phyloP scores from a whole-genome alignment of 2,888 invertebrate genomes.

The Hypena proboscidalis region DNA sequence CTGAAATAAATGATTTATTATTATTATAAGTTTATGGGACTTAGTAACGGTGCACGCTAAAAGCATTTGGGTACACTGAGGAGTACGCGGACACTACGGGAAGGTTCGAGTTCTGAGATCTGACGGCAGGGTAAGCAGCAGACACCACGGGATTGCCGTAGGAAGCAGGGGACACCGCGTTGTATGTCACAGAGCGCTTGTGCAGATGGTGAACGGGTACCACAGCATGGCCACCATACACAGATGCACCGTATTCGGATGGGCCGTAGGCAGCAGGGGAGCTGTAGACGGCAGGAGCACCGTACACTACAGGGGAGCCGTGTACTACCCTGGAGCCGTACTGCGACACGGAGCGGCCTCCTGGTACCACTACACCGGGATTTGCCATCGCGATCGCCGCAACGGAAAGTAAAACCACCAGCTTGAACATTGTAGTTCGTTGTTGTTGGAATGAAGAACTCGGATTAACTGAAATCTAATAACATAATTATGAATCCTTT shows the following conservation, averaged over 20 bases:
- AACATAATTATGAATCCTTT: conserved; percentile 57
- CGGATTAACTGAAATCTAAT: conserved; percentile 72
- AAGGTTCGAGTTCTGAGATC: conserved; percentile 44
- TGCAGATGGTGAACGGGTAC: conserved; percentile 71
- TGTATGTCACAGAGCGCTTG: conserved; percentile 68
- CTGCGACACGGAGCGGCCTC: conserved; percentile 9
- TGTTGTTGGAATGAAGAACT: conserved; percentile 58
- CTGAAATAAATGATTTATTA: too few relatives aligned
- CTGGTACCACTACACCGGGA: conserved; percentile 57
- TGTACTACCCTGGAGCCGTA: conserved; percentile 41
- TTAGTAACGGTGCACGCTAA: conserved; percentile 47
- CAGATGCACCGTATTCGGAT: conserved; percentile 43
- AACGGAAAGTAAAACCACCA: conserved; percentile 87
- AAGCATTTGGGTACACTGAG: conserved; percentile 56
- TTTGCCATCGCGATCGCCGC: conserved; percentile 85
- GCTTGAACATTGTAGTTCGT: conserved; percentile 80
- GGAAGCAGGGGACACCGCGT: conserved; percentile 54
- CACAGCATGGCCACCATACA: conserved; percentile 53
- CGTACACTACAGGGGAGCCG: conserved; percentile 54
- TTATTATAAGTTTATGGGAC: too few relatives aligned
- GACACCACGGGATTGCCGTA: conserved; percentile 47
- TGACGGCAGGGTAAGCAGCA: conserved; percentile 52
- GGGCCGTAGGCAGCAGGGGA: conserved; percentile 61
- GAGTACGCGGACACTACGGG: conserved; percentile 38
- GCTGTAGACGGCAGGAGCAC: conserved; percentile 56